Evolutionary conservation across 2,888 invertebrate genomes (phyloP), one percentile per base, ranked within the genome.

Genomic region (Anthrax anthrax): DNA sequence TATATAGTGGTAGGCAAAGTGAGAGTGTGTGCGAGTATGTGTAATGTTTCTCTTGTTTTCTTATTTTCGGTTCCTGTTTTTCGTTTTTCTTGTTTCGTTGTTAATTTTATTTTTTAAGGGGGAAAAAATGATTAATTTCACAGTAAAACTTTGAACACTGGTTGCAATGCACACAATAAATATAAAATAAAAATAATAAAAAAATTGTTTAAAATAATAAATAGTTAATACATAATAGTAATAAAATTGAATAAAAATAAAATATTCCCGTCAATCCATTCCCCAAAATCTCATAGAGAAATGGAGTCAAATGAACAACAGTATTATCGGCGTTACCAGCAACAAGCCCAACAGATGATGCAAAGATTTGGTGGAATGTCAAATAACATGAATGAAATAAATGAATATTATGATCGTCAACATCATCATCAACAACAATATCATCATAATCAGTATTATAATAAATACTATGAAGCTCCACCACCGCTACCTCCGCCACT

Each of bases 221-320:
- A n/a, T n/a, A n/a, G n/a, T n/a, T n/a, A n/a, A n/a, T n/a, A n/a
- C n/a, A n/a, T n/a, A n/a, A n/a, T n/a, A n/a, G n/a, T n/a, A n/a
- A n/a, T n/a, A n/a, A n/a, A n/a, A n/a, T n/a, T n/a, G n/a, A n/a
- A n/a, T n/a, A n/a, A n/a, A n/a, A n/a, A n/a, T n/a, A 36, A 36
- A 34, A 34, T 8, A 8, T 36, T 16, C 16, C 16, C 36, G 4
- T 36, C 4, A 16, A 36, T 36, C 36, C 36, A 36, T 16, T 36
- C 16, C n/a, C 36, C 6, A n/a, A 36, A 36, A 36, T 36, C n/a
- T 36, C n/a, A 36, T 36, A 67, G 67, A 61, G 66, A 66, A 57
- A 62, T 67, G 67, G 66, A 64, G 67, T 60, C 65, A 56, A 65
- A 64, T 51, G 56, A 55, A 6, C 23, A 23, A 6, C 23, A 8